These are phyloP conservation scores for Pogonognathellus flavescens DNA, from an alignment of 1,140 invertebrate species.

Conservation along the genomic window DNA sequence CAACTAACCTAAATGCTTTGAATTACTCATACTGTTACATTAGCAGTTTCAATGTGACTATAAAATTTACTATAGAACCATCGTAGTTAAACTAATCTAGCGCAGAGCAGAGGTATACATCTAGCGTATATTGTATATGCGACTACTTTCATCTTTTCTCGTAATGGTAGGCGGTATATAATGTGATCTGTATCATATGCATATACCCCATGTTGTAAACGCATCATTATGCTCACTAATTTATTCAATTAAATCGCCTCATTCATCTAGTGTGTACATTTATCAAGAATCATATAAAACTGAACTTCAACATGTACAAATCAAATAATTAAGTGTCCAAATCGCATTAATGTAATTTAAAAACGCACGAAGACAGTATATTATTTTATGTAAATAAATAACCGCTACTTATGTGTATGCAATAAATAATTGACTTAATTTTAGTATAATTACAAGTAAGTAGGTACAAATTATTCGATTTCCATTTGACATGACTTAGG, in stretches of 20 bases:
- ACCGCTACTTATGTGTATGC: not conserved
- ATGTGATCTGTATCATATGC: not conserved
- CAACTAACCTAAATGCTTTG: no score
- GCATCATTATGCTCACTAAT: not conserved
- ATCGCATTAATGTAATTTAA: slow-evolving; percentile 13
- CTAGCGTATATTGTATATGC: no score
- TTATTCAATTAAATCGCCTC: not conserved
- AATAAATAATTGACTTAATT: not conserved
- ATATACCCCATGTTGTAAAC: not conserved
- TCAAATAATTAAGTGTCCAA: slow-evolving; percentile 33
- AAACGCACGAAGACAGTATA: slow-evolving; percentile 26
- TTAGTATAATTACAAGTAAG: not conserved
- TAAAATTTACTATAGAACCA: no score
- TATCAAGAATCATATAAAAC: slow-evolving; percentile 9
- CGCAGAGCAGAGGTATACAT: no score
- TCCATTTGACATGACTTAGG: not conserved
- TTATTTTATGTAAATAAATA: not conserved
- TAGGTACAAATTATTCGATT: not conserved
- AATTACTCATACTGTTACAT: no score
- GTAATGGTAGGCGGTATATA: no score
- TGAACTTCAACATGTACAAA: slow-evolving; percentile 42
- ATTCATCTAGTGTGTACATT: not conserved
- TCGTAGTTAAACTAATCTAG: no score
- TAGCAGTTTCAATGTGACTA: no score
- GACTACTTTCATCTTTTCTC: no score